Evolutionary conservation across 2,113 vertebrate genomes (phyloP).

Genomic region (Otocyon megalotis): DNA sequence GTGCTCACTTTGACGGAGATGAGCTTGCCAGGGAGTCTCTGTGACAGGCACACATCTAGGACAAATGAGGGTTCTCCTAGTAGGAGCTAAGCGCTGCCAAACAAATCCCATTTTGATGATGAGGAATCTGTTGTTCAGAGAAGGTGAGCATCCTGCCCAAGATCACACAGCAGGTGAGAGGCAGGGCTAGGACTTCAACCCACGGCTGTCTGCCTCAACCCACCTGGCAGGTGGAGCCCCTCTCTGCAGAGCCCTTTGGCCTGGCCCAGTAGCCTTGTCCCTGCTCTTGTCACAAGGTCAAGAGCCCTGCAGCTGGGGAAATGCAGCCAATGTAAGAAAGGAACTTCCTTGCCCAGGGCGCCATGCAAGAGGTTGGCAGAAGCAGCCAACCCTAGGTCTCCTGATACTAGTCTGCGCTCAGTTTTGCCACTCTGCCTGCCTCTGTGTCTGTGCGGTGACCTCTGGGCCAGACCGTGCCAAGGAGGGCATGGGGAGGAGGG

Average conservation of each 20-base stretch:
- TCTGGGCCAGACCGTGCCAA: background rate
- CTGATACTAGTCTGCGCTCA: background rate
- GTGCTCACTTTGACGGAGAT: background rate
- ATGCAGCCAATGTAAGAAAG: background rate
- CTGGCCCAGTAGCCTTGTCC: background rate
- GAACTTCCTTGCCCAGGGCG: background rate
- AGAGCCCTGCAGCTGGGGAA: background rate
- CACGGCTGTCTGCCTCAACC: background rate
- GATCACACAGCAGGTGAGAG: background rate
- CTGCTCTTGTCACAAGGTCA: background rate
- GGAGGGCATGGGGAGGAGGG: background rate
- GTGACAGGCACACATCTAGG: background rate
- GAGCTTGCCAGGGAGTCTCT: background rate
- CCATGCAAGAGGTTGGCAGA: background rate
- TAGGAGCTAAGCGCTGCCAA: background rate
- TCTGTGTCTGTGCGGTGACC: background rate
- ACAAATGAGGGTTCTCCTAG: background rate
- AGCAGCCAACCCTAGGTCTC: background rate
- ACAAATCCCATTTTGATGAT: background rate
- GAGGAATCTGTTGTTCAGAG: background rate
- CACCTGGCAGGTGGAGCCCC: background rate
- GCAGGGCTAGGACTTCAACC: background rate
- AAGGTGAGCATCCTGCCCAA: background rate
- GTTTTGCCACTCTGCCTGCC: rapidly evolving
- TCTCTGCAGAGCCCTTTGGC: background rate